Percentiles rank a stretch among this genome's conserved stretches.
These are phyloP conservation scores for Lasioglossum marginatum DNA, from an alignment of 2,888 invertebrate species.

Conservation along the genomic window DNA sequence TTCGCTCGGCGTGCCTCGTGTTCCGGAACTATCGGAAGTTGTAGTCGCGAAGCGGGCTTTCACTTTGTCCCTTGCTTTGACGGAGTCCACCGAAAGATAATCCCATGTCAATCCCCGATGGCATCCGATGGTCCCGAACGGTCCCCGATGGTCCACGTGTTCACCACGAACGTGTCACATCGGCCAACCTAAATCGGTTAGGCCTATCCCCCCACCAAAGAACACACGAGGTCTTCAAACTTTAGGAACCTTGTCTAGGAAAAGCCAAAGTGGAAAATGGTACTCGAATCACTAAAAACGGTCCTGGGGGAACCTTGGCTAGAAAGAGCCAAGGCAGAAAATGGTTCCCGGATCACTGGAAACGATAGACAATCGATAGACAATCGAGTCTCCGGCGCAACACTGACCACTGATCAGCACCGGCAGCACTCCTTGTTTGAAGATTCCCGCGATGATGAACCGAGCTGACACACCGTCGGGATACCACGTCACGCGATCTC, in stretches of 20 bases:
- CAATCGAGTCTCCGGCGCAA: background rate
- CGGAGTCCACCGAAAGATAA: background rate
- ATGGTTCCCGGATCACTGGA: background rate
- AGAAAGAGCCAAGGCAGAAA: background rate
- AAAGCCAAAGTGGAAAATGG: background rate
- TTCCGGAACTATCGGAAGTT: background rate
- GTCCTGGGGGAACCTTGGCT: background rate
- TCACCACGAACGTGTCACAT: background rate
- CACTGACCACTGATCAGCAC: background rate
- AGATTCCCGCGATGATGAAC: background rate
- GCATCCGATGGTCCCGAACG: background rate
- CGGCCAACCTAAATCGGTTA: background rate
- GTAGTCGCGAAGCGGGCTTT: conserved; percentile 14
- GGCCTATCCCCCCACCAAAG: background rate
- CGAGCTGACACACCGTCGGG: conserved; percentile 11
- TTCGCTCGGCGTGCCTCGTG: background rate
- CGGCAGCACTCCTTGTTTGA: background rate
- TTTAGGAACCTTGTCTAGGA: background rate
- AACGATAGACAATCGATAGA: background rate
- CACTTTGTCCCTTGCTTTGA: background rate
- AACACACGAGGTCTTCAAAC: background rate
- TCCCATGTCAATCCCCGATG: conserved; percentile 30
- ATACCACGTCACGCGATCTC: conserved; percentile 37
- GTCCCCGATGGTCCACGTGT: background rate
- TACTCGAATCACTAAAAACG: background rate